Percentiles rank a stretch among this genome's conserved stretches.
These are phyloP conservation scores for Malthinus flaveolus DNA, from an alignment of 2,888 invertebrate species.

Conservation along the genomic window DNA sequence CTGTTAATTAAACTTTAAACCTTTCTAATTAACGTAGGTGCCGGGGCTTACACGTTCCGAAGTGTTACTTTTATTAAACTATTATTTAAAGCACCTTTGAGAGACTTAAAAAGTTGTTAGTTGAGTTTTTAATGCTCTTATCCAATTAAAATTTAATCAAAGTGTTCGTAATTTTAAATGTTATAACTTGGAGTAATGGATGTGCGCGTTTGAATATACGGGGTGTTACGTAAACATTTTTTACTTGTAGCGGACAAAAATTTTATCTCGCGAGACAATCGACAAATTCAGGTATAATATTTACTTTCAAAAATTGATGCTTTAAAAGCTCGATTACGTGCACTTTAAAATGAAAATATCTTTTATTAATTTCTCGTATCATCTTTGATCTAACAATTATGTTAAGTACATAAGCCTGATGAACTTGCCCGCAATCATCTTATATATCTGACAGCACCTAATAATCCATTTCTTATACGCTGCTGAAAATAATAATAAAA, in stretches of 20 bases:
- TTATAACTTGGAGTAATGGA: too few species aligned
- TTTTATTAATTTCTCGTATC: conserved; percentile 41
- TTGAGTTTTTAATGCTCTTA: neutral
- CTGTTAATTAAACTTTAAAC: conserved; percentile 39
- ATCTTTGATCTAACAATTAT: conserved; percentile 43
- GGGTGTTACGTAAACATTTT: too few species aligned
- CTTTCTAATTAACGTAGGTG: conserved; percentile 33
- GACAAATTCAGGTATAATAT: conserved; percentile 12
- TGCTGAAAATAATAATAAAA: too few species aligned
- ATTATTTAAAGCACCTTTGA: neutral
- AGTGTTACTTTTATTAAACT: conserved; percentile 2
- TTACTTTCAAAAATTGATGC: conserved; percentile 22
- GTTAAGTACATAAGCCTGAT: conserved; percentile 44
- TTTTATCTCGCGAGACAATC: too few species aligned
- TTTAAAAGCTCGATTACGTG: conserved; percentile 35
- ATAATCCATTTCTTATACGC: too few species aligned
- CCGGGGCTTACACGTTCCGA: conserved; percentile 15
- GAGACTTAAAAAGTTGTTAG: too few species aligned
- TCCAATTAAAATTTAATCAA: neutral
- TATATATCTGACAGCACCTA: conserved; percentile 19
- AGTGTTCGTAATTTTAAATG: too few species aligned
- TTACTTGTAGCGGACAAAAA: too few species aligned
- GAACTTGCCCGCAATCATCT: conserved; percentile 21
- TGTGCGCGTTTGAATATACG: too few species aligned
- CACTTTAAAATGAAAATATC: conserved; percentile 39